Percentiles rank a stretch among this genome's conserved stretches.
These are phyloP conservation scores for Hesperophylax magnus DNA, from an alignment of 1,140 invertebrate genomes.

Conservation along the genomic window DNA sequence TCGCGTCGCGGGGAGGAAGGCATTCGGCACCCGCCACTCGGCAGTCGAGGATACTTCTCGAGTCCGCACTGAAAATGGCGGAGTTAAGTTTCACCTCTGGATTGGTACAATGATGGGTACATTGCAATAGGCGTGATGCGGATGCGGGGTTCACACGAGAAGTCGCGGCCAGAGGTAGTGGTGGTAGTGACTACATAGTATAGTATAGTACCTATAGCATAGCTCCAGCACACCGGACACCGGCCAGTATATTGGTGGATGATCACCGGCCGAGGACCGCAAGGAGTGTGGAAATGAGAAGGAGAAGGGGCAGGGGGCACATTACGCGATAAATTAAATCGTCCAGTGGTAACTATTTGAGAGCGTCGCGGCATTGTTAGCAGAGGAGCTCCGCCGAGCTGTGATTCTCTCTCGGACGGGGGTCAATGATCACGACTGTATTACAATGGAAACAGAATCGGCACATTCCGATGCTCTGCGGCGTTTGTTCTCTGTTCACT, in stretches of 20 bases:
- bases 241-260: no score
- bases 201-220: neutral
- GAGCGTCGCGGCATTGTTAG: conserved; percentile 36
- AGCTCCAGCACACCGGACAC: neutral
- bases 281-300: neutral
- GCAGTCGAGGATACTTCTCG: neutral
- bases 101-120: neutral
- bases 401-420: conserved; percentile 24
- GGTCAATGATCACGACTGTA: conserved; percentile 40
- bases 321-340: conserved; percentile 44
- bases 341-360: conserved; percentile 41
- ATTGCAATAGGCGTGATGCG: neutral
- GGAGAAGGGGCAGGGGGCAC: conserved; percentile 20
- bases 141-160: neutral
- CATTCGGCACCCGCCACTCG: no score
- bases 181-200: neutral
- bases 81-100: neutral
- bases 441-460: conserved; percentile 37
- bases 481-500: neutral
- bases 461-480: conserved; percentile 27
- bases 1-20: neutral
- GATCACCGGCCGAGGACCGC: neutral
- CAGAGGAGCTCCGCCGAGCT: conserved; percentile 16
- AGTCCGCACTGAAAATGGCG: neutral
- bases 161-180: neutral